A percentile compares a stretch with the other conserved stretches of the same genome.
Evolutionary conservation across 2,113 vertebrate species (phyloP).

Genomic region (Zosterops lateralis): DNA sequence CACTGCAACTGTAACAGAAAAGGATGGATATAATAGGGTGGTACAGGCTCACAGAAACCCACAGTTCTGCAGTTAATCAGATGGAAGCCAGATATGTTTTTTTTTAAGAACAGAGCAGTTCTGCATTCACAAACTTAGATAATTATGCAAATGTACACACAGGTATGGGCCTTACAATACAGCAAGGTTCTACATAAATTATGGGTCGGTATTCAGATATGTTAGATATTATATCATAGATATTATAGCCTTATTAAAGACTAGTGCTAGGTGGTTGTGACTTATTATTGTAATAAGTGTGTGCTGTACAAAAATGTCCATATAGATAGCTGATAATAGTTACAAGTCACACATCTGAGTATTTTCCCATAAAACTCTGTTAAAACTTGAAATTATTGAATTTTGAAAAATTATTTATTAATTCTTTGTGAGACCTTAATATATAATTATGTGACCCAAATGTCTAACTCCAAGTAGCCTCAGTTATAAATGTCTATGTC

Average conservation of each 20-base stretch:
- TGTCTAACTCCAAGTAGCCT: neutral
- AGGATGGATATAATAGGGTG: neutral
- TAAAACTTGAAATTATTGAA: slow-evolving; percentile 12
- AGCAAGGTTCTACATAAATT: neutral
- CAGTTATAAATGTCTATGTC: neutral
- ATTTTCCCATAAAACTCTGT: neutral
- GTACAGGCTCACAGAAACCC: neutral
- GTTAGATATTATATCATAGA: neutral
- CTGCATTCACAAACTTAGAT: neutral
- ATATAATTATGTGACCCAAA: neutral
- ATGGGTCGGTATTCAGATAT: neutral
- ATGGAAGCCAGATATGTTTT: fast-evolving
- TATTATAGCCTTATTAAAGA: neutral
- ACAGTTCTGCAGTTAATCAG: neutral
- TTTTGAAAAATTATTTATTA: neutral
- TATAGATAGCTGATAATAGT: neutral
- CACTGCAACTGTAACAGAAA: neutral
- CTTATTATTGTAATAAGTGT: neutral
- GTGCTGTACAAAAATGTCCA: neutral
- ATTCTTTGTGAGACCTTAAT: neutral
- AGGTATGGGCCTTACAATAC: neutral
- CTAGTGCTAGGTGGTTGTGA: neutral
- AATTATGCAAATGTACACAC: neutral
- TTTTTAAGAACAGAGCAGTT: neutral
- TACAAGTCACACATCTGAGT: neutral